Base-by-base conservation (phyloP, 2,888 invertebrate species). In the Drosophila dives region DNA sequence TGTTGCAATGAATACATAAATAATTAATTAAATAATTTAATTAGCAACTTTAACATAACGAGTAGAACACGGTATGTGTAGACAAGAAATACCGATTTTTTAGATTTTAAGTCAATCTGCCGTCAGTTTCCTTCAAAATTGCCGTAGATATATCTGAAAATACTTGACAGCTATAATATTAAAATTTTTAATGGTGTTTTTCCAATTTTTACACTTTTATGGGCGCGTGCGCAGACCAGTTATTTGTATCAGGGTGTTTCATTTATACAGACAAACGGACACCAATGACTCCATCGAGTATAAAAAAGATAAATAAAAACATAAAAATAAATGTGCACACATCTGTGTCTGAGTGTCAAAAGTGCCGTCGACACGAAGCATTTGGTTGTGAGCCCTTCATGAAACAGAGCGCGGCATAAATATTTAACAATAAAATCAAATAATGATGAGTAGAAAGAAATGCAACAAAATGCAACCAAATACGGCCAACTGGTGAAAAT, bases 331-430 rank as follows among this genome's bases (percentile, higher is more conserved):
- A 71, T 26, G 32, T 63, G 72, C 38, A 51, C 15, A 36, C 32
- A 32, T 38, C 32, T 55, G 34, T 61, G 33, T 45, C 32, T 45
- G 48, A 67, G 81, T 88, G 86, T 83, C 81, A 74, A 80, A 77
- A 86, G 83, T 88, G 83, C 72, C 58, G 81, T 56, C 75, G 82
- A 83, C 87, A 81, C 75, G 87, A 32, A 54, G 55, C 87, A 86
- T 86, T 81, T 75, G 87, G 49, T 11, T n/a, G 26, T 20, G n/a
- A 15, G 33, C 64, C 65, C 72, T 71, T 53, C 42, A 29, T 23
- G 17, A 17, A 45, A 63, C 50, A 36, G 38, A 42, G 23, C 26
- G 10, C 3, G 55, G 51, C 48, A 69, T 64, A 69, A 69, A 75
- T 79, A 70, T 64, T 80, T 48, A 69, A 70, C 48, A 55, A 59